Evolutionary conservation across 2,888 invertebrate genomes (phyloP), one percentile per base, ranked within the genome.

Genomic region (Tiphia femorata): DNA sequence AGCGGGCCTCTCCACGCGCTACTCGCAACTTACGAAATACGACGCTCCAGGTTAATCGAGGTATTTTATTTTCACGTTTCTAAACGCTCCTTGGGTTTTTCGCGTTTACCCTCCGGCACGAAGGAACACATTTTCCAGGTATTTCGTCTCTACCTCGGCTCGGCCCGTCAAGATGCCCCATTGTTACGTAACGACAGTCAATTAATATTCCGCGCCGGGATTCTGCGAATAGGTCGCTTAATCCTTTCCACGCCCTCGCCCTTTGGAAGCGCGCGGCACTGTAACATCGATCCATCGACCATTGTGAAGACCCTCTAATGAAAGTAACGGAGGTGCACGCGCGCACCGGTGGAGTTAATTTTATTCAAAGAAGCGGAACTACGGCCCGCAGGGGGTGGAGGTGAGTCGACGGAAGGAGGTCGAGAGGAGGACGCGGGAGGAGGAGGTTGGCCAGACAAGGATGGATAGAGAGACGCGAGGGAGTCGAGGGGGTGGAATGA

Each of bases 231-330:
- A n/a, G n/a, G n/a, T n/a, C n/a, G n/a, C n/a, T n/a, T n/a, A n/a
- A n/a, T n/a, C n/a, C n/a, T n/a, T n/a, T n/a, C n/a, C n/a, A n/a
- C n/a, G n/a, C n/a, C n/a, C n/a, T n/a, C n/a, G n/a, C n/a, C n/a
- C n/a, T n/a, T n/a, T n/a, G 12, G 8, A 5, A 7, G 20, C 44
- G 44, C 4, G 23, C 19, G 41, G 12, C 21, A 4, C 30, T n/a
- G 30, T 7, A 48, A 16, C 21, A 52, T 67, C 55, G 57, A 68
- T 67, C 58, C 51, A 70, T 70, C 55, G 54, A 50, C 43, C 53
- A 61, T 69, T 67, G 64, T 67, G 58, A 51, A 57, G 38, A 61
- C 43, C 51, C 44, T 54, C 58, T 53, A 52, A 70, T 64, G 63
- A 67, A 67, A 51, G 70, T 58, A 70, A 58, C 56, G 54, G 63